Base-by-base conservation (phyloP, 2,888 invertebrate species). In the Ariolimax columbianus region DNA sequence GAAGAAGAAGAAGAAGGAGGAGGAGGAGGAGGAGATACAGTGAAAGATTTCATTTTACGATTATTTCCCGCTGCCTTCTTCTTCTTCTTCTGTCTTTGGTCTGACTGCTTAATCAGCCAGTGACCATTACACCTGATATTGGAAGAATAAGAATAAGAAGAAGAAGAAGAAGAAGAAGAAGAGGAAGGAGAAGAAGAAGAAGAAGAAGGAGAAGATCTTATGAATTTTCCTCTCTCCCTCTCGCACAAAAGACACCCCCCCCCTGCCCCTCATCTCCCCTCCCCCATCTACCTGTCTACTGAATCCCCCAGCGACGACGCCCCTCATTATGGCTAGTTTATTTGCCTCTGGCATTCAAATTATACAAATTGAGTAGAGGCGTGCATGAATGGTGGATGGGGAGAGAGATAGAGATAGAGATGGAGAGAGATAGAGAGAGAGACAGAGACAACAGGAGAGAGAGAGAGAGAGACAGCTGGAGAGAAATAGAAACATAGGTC, bases 391-490 rank as follows among this genome's bases (percentile, higher is more conserved):
- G 55, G 2, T 51, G n/a, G 43, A 51, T 26, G 23, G 26, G n/a
- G 77, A 38, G 33, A 36, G 47, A 86, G n/a, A n/a, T n/a, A n/a
- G n/a, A n/a, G n/a, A n/a, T n/a, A n/a, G n/a, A n/a, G n/a, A n/a
- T n/a, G n/a, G n/a, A n/a, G n/a, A n/a, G n/a, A n/a, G n/a, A n/a
- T n/a, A n/a, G n/a, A n/a, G n/a, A n/a, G n/a, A n/a, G 77, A 78
- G 73, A 77, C 33, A 83, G 68, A 43, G 51, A 66, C 0, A 59
- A 26, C 72, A 17, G 68, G 63, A 84, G 30, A 80, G 63, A 33
- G 33, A 40, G 73, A 84, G 43, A 80, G 33, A 68, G 68, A 68
- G 33, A 33, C 9, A 68, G 68, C n/a, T 7, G 19, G 33, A 68
- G 68, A 68, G 33, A 33, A 30, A 17, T 9, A 33, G 19, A 19